These are phyloP conservation scores for Melieria crassipennis DNA, from an alignment of 2,888 invertebrate genomes.

Conservation along the genomic window DNA sequence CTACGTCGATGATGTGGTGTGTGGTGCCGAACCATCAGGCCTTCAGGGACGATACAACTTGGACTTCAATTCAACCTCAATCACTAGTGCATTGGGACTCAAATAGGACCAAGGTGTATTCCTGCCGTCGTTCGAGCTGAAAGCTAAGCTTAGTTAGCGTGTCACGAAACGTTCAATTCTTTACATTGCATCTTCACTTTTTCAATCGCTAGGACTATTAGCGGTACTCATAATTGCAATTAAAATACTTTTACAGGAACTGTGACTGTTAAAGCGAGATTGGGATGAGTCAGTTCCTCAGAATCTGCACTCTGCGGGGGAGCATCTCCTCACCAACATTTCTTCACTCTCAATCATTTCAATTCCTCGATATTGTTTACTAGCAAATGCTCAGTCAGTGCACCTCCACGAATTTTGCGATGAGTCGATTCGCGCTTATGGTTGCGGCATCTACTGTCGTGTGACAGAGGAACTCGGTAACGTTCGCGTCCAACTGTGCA, in stretches of 20 bases:
- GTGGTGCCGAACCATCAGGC: no score
- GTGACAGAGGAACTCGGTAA: not conserved
- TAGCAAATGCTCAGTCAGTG: constrained; percentile 12
- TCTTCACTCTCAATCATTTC: constrained; percentile 1
- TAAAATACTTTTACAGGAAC: constrained; percentile 26
- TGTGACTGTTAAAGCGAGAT: constrained; percentile 10
- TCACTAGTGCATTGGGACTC: constrained; percentile 19
- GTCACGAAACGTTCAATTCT: constrained; percentile 36
- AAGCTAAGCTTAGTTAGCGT: not conserved
- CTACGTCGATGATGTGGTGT: no score
- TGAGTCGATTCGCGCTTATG: constrained; percentile 34
- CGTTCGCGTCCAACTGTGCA: constrained; percentile 11
- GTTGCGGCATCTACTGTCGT: constrained; percentile 30
- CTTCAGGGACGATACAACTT: no score
- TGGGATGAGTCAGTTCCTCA: constrained; percentile 17
- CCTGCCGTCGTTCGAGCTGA: constrained; percentile 25
- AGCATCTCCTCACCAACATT: not conserved
- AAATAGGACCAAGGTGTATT: constrained; percentile 32
- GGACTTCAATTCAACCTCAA: not conserved
- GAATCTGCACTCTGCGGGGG: constrained; percentile 2
- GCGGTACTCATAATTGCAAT: not conserved
- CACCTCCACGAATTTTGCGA: constrained; percentile 35
- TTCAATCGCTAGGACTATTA: constrained; percentile 12
- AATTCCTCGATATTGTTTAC: constrained; percentile 18
- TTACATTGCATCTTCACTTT: constrained; percentile 20